Evolutionary conservation across 92 coral and sea anemone species (phyloP).

Genomic region (Meandrina meandrites): DNA sequence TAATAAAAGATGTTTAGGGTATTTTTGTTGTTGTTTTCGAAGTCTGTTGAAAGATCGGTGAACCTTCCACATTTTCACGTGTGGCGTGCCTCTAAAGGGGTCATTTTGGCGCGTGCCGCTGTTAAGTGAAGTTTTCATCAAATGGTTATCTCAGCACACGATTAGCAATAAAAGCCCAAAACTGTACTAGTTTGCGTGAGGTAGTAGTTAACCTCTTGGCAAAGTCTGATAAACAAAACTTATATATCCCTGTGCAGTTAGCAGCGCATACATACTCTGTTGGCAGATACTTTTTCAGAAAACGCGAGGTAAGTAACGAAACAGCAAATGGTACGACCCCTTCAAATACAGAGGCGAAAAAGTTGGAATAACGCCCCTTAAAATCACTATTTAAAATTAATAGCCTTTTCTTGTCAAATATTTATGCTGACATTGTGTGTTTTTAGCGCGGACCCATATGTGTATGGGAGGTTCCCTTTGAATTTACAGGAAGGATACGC

Average conservation of each 20-base stretch:
- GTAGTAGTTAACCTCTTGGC: too few relatives aligned
- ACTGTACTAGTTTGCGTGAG: too few relatives aligned
- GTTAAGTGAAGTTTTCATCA: not conserved
- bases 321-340: not conserved
- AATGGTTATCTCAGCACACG: not conserved
- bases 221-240: too few relatives aligned
- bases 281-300: not conserved
- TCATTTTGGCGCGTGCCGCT: slow-evolving; percentile 1
- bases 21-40: not conserved
- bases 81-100: not conserved
- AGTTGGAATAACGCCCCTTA: not conserved
- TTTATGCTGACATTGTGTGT: not conserved
- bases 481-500: too few relatives aligned
- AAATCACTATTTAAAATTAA: not conserved
- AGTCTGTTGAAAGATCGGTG: not conserved
- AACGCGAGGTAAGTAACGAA: not conserved
- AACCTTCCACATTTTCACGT: not conserved
- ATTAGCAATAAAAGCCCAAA: not conserved
- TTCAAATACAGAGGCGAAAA: not conserved
- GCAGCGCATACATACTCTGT: too few relatives aligned
- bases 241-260: too few relatives aligned
- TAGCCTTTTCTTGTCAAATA: not conserved
- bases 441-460: too few relatives aligned
- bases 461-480: not conserved
- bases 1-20: not conserved